Base-by-base conservation (phyloP, 2,113 vertebrate species). In the Bolborhynchus lineola region DNA sequence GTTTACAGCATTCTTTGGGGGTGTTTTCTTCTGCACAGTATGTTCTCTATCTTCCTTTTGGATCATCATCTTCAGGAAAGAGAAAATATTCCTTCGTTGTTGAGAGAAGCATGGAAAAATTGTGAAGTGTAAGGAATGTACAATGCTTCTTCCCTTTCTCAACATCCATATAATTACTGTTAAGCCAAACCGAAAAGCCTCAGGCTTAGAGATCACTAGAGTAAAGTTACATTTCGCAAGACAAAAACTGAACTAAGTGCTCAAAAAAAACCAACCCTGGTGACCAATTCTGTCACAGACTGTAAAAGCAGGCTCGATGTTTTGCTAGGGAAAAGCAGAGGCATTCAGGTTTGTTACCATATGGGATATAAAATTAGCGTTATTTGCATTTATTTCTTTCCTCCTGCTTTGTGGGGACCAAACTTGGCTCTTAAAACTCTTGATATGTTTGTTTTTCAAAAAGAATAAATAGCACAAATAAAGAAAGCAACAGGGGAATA, bases 111-210 rank as follows among this genome's bases (percentile, higher is more conserved):
- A 93, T 41, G 95, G 94, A 96, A 96, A 96, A 95, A 97, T 59
- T 97, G 77, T 82, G 83, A 97, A 97, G 98, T 84, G 88, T 95
- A 91, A 95, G 95, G 94, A 94, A 96, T 50, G 37, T 96, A 60
- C 95, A 97, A 97, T 93, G 90, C 96, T 97, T 86, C 86, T 94
- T 94, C 93, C 93, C 69, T 92, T 94, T 95, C 97, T 97, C 92
- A 96, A 82, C 96, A 96, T 97, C 97, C 94, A 83, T 97, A 94
- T 98, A 97, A 98, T 98, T 98, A 97, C 97, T 97, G 96, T 97
- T 97, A 98, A 98, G 97, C 96, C 98, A 97, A 98, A 97, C 89
- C 55, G 75, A 97, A 98, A 98, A 97, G 91, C 97, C 97, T 97
- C 96, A 91, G 97, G 97, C 97, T 97, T 95, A 91, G 94, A 92